Conservation (phyloP, 2,113 vertebrate species). For the Cottus gobio region DNA sequence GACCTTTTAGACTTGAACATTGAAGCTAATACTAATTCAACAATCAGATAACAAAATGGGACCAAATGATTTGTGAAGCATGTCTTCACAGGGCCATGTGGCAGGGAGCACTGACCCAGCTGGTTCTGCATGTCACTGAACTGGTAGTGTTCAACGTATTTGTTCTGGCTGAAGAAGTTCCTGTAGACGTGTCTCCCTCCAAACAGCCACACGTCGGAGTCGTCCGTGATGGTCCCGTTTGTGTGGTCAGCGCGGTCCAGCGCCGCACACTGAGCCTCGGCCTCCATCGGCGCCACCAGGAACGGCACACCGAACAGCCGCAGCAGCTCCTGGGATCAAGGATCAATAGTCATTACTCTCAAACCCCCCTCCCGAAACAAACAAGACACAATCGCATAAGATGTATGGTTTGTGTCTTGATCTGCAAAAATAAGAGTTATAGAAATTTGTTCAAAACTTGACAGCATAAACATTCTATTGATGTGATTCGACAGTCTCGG, state of each 20-base stretch:
- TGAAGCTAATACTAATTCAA: neutral
- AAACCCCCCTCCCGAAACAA: neutral
- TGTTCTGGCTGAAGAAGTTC: constrained; percentile 96
- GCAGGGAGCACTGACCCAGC: constrained; percentile 86
- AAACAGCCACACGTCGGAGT: constrained; percentile 98
- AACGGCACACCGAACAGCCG: constrained; percentile 94
- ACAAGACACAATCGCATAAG: neutral
- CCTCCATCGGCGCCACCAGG: constrained; percentile 94
- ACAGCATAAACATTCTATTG: no score
- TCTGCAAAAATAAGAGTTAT: no score
- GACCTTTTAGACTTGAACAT: neutral
- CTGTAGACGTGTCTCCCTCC: constrained; percentile 96
- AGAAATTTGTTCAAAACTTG: no score
- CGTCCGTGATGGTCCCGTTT: constrained; percentile 95
- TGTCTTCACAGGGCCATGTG: neutral
- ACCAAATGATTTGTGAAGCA: no score
- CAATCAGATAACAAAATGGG: no score
- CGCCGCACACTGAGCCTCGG: constrained; percentile 94
- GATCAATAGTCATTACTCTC: neutral
- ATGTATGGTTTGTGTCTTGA: neutral
- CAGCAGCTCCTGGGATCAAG: constrained; percentile 89
- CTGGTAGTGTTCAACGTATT: constrained; percentile 93
- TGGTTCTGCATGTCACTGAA: constrained; percentile 92
- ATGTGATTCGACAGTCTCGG: neutral
- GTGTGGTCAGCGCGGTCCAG: constrained; percentile 93